These are phyloP conservation scores for Zaprionus lachaisei DNA, from an alignment of 1,140 invertebrate species.

Conservation along the genomic window DNA sequence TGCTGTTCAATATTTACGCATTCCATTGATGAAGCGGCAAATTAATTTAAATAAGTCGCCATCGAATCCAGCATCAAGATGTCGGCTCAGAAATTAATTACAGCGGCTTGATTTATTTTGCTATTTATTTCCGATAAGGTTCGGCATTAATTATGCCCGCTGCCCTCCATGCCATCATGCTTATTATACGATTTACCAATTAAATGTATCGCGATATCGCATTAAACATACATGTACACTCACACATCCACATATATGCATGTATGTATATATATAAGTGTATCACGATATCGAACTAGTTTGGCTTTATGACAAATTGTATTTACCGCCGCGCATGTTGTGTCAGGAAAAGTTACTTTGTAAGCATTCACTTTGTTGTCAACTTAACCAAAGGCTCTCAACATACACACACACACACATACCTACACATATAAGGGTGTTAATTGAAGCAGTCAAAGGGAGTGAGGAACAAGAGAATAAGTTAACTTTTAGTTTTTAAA, in stretches of 20 bases:
- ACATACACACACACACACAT: background rate
- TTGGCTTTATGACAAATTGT: conserved; percentile 41
- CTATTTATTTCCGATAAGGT: conserved; percentile 43
- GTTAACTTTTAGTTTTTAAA: too few relatives aligned
- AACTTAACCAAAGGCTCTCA: background rate
- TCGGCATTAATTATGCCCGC: conserved; percentile 43
- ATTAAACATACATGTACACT: background rate
- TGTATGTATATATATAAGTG: background rate
- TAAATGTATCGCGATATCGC: background rate
- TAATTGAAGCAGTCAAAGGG: background rate
- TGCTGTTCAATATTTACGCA: conserved; percentile 18
- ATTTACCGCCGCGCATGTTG: conserved; percentile 15
- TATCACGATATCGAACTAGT: conserved; percentile 22
- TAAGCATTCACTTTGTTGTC: conserved; percentile 1
- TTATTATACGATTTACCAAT: conserved; percentile 25
- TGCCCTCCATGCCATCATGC: conserved; percentile 9
- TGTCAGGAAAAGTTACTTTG: conserved; percentile 23
- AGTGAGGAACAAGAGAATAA: background rate
- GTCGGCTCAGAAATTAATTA: conserved; percentile 50
- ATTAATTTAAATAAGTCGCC: conserved; percentile 50
- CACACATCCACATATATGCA: too few relatives aligned
- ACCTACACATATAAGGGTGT: background rate
- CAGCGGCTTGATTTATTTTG: conserved; percentile 45
- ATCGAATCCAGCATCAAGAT: conserved; percentile 41
- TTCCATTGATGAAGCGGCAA: conserved; percentile 40